phyloP scores from a whole-genome alignment of 2,797 vertebrate genomes.

The Sebastes iracundus region DNA sequence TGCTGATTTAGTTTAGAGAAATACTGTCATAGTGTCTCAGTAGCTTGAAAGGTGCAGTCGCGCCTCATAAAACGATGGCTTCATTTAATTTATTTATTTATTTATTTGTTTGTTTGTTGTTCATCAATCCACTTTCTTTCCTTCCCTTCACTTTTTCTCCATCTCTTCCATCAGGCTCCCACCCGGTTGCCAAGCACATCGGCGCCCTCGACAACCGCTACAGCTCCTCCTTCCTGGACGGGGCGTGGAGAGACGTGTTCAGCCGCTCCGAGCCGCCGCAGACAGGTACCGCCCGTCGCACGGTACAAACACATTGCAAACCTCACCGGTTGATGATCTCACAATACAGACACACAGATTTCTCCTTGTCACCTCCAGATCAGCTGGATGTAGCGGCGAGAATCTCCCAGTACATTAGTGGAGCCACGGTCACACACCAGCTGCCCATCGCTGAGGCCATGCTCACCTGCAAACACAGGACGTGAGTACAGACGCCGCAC shows the following conservation, averaged over 20 bases:
- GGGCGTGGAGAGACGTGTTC: constrained; percentile 92
- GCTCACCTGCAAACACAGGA: constrained; percentile 96
- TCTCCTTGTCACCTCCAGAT: constrained; percentile 75
- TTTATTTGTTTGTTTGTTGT: background rate
- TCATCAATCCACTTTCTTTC: background rate
- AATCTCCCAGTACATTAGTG: constrained; percentile 90
- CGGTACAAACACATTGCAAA: background rate
- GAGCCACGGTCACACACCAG: constrained; percentile 91
- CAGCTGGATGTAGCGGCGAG: constrained; percentile 90
- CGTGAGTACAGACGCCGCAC: constrained; percentile 80
- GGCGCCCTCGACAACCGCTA: constrained; percentile 94
- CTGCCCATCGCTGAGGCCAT: constrained; percentile 98
- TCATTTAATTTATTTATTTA: background rate
- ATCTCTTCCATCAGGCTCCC: constrained; percentile 81
- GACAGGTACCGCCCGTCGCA: constrained; percentile 71
- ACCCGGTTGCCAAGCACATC: constrained; percentile 95
- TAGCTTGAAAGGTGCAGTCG: background rate
- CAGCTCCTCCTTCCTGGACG: constrained; percentile 90
- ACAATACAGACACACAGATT: background rate
- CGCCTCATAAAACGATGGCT: background rate
- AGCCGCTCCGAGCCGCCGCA: constrained; percentile 89
- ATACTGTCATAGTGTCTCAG: too few relatives aligned
- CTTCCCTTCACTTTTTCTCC: background rate
- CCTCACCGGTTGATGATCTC: background rate
- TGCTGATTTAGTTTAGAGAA: too few relatives aligned